phyloP scores from a whole-genome alignment of 1,140 invertebrate species.

The Drosophila paulistorum region DNA sequence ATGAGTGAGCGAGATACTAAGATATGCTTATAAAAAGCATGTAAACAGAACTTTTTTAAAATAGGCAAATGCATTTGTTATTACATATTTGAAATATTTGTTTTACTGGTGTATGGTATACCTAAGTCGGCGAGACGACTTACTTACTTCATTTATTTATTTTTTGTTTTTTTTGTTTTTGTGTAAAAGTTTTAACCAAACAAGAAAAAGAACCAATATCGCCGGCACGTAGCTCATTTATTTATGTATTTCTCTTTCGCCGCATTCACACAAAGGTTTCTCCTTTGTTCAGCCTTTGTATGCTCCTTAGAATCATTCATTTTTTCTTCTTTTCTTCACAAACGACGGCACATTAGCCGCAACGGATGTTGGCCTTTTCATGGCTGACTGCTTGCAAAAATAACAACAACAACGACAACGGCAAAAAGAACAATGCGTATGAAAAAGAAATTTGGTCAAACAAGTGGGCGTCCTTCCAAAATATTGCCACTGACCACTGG shows the following conservation, averaged over 20 bases:
- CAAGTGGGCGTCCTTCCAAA: conserved; percentile 46
- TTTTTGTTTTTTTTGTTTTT: too few relatives aligned
- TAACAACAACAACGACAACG: conserved; percentile 6
- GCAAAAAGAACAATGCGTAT: conserved; percentile 22
- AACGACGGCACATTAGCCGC: conserved; percentile 77
- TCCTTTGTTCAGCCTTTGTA: background rate
- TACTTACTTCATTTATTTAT: too few relatives aligned
- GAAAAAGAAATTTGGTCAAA: conserved; percentile 43
- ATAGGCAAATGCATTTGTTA: too few relatives aligned
- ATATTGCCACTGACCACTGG: conserved; percentile 47
- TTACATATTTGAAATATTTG: too few relatives aligned
- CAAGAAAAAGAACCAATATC: conserved; percentile 18
- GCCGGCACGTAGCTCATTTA: conserved; percentile 74
- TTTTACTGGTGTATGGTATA: too few relatives aligned
- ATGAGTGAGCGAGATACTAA: too few relatives aligned
- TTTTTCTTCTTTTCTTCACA: conserved; percentile 34
- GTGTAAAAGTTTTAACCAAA: background rate
- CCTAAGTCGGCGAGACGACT: too few relatives aligned
- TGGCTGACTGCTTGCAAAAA: conserved; percentile 55
- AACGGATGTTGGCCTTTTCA: conserved; percentile 79
- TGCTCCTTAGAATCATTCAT: background rate
- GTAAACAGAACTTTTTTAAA: too few relatives aligned
- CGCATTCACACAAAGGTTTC: conserved; percentile 65
- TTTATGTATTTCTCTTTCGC: conserved; percentile 69
- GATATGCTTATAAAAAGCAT: too few relatives aligned